Percentiles rank a stretch among this genome's conserved stretches.
Conservation (phyloP, 2,888 invertebrate genomes). For the Kuschelorhynchus macadamiae region DNA sequence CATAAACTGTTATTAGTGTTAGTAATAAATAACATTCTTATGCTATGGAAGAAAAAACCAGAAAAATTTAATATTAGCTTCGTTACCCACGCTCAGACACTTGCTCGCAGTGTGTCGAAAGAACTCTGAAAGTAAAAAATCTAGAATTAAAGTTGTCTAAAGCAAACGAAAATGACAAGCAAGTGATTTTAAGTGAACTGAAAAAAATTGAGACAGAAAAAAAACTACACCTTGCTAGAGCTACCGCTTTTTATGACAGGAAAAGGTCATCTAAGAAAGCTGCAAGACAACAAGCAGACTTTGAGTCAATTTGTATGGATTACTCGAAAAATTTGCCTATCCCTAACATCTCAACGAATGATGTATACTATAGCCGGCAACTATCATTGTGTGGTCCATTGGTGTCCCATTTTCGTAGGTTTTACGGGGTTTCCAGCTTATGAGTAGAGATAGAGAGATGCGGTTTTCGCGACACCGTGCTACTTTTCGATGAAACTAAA, state of each 20-base stretch:
- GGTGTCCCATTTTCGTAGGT: neutral
- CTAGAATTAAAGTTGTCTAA: slow-evolving; percentile 1
- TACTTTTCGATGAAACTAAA: too few species aligned
- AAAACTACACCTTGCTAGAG: slow-evolving; percentile 19
- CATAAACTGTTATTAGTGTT: too few species aligned
- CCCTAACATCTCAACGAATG: slow-evolving; percentile 20
- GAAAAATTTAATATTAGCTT: slow-evolving; percentile 8
- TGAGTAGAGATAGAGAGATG: too few species aligned
- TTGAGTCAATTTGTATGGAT: slow-evolving; percentile 15
- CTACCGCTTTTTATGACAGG: too few species aligned
- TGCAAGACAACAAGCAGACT: slow-evolving; percentile 7
- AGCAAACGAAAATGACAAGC: slow-evolving; percentile 15
- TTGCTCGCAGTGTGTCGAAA: neutral
- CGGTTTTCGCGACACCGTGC: too few species aligned
- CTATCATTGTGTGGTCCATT: neutral
- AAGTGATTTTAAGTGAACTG: slow-evolving; percentile 14
- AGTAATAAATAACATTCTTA: too few species aligned
- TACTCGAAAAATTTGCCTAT: slow-evolving; percentile 22
- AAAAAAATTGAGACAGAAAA: slow-evolving; percentile 25
- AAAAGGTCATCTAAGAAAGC: neutral
- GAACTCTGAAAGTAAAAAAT: slow-evolving; percentile 12
- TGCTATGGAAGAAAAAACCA: too few species aligned
- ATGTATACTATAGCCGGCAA: too few species aligned
- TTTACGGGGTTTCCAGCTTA: too few species aligned
- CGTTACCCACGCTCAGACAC: slow-evolving; percentile 19